Conservation (phyloP, 1,140 invertebrate genomes). For the Pararge aegeria region DNA sequence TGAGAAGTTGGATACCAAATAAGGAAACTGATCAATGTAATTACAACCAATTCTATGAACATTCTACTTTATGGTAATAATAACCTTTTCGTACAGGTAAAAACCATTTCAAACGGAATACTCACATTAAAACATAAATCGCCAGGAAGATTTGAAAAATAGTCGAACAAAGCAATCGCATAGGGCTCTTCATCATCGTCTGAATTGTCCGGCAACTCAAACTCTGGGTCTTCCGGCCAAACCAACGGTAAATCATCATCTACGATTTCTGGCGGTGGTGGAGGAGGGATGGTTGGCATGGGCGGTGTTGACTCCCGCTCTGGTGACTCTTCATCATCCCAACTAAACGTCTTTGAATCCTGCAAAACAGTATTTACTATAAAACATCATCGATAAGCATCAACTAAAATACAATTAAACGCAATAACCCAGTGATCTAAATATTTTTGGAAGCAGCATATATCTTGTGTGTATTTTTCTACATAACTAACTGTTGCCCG, state of each 20-base stretch:
- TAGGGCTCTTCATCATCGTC: constrained; percentile 76
- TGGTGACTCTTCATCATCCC: constrained; percentile 56
- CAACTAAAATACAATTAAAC: too few relatives aligned
- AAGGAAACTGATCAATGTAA: too few relatives aligned
- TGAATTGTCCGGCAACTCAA: constrained; percentile 18
- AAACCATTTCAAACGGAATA: too few relatives aligned
- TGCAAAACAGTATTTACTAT: constrained; percentile 16
- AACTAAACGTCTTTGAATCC: constrained; percentile 51
- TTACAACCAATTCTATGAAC: too few relatives aligned
- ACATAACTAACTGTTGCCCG: too few relatives aligned
- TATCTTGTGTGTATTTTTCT: too few relatives aligned
- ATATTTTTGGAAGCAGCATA: too few relatives aligned
- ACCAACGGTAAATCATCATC: constrained; percentile 53
- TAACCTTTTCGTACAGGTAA: too few relatives aligned
- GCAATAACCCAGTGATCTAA: too few relatives aligned
- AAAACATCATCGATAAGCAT: neutral
- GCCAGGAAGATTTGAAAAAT: constrained; percentile 83
- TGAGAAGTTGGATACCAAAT: too few relatives aligned
- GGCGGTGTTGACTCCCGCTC: constrained; percentile 82
- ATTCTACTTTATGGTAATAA: too few relatives aligned
- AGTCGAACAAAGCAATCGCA: constrained; percentile 88
- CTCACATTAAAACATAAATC: constrained; percentile 88
- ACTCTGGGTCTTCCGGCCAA: constrained; percentile 52
- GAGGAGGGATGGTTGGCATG: constrained; percentile 88
- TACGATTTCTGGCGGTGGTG: constrained; percentile 83